Conservation (phyloP, 2,888 invertebrate species). For the Himalopsyche anomala region DNA sequence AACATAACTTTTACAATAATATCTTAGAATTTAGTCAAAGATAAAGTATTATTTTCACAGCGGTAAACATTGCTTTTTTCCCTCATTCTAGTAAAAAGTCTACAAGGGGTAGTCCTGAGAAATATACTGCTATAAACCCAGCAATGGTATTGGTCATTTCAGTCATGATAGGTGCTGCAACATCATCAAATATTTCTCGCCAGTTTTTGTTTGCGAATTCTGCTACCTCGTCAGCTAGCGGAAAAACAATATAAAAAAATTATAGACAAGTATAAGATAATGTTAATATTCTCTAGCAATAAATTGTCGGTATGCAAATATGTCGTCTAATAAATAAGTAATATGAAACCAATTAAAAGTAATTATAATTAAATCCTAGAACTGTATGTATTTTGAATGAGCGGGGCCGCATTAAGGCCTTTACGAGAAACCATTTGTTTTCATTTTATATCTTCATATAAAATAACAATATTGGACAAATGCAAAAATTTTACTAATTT, state of each 20-base stretch:
- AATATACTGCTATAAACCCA: slow-evolving; percentile 11
- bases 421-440: too few relatives aligned
- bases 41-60: too few relatives aligned
- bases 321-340: neutral
- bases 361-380: too few relatives aligned
- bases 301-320: neutral
- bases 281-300: too few relatives aligned
- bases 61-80: neutral
- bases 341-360: too few relatives aligned
- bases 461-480: too few relatives aligned
- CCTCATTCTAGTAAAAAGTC: slow-evolving; percentile 44
- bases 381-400: too few relatives aligned
- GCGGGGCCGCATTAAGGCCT: too few relatives aligned
- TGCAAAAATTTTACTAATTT: too few relatives aligned
- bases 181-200: slow-evolving; percentile 50
- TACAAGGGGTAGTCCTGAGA: slow-evolving; percentile 46
- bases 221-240: slow-evolving; percentile 51
- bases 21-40: too few relatives aligned
- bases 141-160: slow-evolving; percentile 39
- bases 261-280: neutral
- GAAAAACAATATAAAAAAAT: slow-evolving; percentile 12
- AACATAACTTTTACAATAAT: too few relatives aligned
- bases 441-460: too few relatives aligned
- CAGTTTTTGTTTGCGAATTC: slow-evolving; percentile 55
- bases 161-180: slow-evolving; percentile 45